Conservation (phyloP, 2,888 invertebrate genomes). For the Lochmaea crataegi region DNA sequence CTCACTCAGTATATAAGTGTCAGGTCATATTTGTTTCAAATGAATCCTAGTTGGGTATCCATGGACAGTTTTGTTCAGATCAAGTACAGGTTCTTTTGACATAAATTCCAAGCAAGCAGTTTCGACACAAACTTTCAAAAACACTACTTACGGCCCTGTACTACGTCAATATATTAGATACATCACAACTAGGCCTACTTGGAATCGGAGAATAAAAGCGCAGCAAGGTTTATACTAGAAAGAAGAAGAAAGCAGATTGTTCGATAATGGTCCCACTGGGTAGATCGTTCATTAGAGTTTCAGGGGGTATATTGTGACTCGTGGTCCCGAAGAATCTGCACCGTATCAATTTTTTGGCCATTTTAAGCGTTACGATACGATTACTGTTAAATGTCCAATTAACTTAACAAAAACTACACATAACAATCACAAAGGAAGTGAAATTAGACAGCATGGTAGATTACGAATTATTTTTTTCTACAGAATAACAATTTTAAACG, state of each 20-base stretch:
- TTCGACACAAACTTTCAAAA: not conserved
- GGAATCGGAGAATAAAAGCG: slow-evolving; percentile 42
- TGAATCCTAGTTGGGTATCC: too few relatives aligned
- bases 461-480: not conserved
- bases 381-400: slow-evolving; percentile 37
- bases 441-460: not conserved
- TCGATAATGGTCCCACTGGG: slow-evolving; percentile 49
- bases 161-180: slow-evolving; percentile 1
- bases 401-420: slow-evolving; percentile 31
- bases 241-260: slow-evolving; percentile 41
- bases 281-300: slow-evolving; percentile 51
- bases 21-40: too few relatives aligned
- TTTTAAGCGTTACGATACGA: slow-evolving; percentile 37
- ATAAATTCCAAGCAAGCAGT: not conserved
- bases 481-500: not conserved
- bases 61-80: too few relatives aligned
- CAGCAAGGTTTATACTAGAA: slow-evolving; percentile 38
- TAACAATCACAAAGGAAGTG: slow-evolving; percentile 6
- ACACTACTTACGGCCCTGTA: not conserved
- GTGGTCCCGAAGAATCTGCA: slow-evolving; percentile 27
- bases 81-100: too few relatives aligned
- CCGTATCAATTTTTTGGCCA: slow-evolving; percentile 32
- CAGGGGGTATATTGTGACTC: slow-evolving; percentile 46
- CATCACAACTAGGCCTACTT: slow-evolving; percentile 36
- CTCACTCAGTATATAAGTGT: too few relatives aligned